Base-by-base conservation (phyloP, 2,888 invertebrate species). In the Stenurella melanura region DNA sequence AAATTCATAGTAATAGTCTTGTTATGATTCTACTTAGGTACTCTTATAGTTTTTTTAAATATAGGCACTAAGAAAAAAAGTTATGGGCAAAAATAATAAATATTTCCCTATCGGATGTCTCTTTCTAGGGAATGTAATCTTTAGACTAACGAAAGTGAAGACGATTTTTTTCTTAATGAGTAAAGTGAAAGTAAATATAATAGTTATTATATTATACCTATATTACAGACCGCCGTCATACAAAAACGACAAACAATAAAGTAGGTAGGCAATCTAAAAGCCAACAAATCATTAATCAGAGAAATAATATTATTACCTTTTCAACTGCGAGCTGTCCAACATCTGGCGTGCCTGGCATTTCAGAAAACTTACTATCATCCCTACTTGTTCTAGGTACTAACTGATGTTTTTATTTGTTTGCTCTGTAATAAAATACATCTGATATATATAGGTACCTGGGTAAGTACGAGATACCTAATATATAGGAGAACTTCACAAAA, bases 281-380 rank as follows among this genome's bases (percentile, higher is more conserved):
- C 7, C n/a, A 50, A 15, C 50, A 50, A 26, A 50, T n/a, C 50
- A 50, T 50, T 15, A 50, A 50, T 50, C 50, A 63, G 4, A 50
- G 5, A n/a, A 54, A 15, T 30, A 21, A 34, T 34, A 34, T 6
- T 9, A 26, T 18, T 70, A 70, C 70, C 70, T 70, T 38, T 42
- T 60, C 60, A 60, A 3, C 38, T 58, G 70, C 15, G 19, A 9
- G 15, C 42, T 42, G 19, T 57, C 56, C 60, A 56, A 70, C 69
- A 70, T 70, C 70, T 70, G 70, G 70, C 26, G 70, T 70, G n/a
- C 21, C 60, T 19, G 42, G 70, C 70, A 70, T 70, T 5, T 15
- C 42, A 26, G 42, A 60, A 70, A 69, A 34, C 57, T 18, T 34
- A 15, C 58, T 57, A 38, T 57, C 70, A 70, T 70, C 60, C 67